A percentile compares a stretch with the other conserved stretches of the same genome.
These are phyloP conservation scores for Unio delphinus DNA, from an alignment of 2,888 invertebrate genomes.

Conservation along the genomic window DNA sequence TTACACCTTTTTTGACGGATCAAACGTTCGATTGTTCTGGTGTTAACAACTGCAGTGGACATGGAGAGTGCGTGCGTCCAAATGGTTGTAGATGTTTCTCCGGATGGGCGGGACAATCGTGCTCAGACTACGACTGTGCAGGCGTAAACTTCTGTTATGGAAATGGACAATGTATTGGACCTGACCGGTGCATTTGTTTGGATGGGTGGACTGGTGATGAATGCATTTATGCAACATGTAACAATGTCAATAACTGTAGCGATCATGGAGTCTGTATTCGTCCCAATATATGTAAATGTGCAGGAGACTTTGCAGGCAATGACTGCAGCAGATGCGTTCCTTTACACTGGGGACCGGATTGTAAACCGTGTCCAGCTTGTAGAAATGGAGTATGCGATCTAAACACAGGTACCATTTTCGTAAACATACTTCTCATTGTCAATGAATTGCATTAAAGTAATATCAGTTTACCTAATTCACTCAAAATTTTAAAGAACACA, in stretches of 20 bases:
- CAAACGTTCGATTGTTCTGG: too few relatives aligned
- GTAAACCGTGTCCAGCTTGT: conserved; percentile 30
- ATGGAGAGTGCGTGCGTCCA: too few relatives aligned
- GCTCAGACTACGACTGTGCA: too few relatives aligned
- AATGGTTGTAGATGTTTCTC: too few relatives aligned
- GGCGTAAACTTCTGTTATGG: too few relatives aligned
- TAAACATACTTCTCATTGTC: neutral
- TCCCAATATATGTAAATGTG: conserved; percentile 20
- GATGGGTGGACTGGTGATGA: too few relatives aligned
- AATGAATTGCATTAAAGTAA: neutral
- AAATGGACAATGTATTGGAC: too few relatives aligned
- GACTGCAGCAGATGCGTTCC: conserved; percentile 15
- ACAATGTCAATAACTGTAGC: conserved; percentile 10
- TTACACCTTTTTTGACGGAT: conserved; percentile 6
- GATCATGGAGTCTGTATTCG: conserved; percentile 18
- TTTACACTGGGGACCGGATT: conserved; percentile 20
- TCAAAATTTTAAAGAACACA: neutral
- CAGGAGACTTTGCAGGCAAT: neutral
- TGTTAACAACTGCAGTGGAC: too few relatives aligned
- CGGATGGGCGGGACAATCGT: too few relatives aligned
- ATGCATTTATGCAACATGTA: too few relatives aligned
- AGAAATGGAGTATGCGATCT: conserved; percentile 28
- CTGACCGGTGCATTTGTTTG: too few relatives aligned
- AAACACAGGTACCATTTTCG: conserved; percentile 16
- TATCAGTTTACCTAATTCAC: neutral